These are phyloP conservation scores for Dasypogon diadema DNA, from an alignment of 2,888 invertebrate genomes.

Conservation along the genomic window DNA sequence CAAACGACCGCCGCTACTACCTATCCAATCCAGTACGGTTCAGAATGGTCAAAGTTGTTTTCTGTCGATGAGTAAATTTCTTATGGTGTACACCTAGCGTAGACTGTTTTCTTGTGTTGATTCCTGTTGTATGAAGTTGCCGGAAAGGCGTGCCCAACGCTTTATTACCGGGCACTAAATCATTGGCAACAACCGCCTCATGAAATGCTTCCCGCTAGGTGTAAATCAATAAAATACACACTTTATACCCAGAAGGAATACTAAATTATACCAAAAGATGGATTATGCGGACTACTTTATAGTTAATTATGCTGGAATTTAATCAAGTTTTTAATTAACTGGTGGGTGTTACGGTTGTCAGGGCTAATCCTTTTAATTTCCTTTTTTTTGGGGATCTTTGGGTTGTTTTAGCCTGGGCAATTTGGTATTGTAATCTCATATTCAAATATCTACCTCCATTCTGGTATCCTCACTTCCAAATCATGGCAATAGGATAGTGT, in stretches of 20 bases:
- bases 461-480: too few species aligned
- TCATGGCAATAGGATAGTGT: too few species aligned
- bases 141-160: slow-evolving; percentile 26
- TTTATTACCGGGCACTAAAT: slow-evolving; percentile 45
- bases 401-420: too few species aligned
- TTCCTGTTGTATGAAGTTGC: slow-evolving; percentile 5
- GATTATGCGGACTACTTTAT: slow-evolving; percentile 25
- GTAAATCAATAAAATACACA: slow-evolving; percentile 50
- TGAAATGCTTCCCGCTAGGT: slow-evolving; percentile 31
- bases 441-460: too few species aligned
- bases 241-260: slow-evolving; percentile 38
- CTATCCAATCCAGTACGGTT: neutral
- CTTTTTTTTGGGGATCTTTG: too few species aligned
- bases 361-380: too few species aligned
- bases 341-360: too few species aligned
- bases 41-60: slow-evolving; percentile 11
- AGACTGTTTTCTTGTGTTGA: slow-evolving; percentile 20
- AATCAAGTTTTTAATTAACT: neutral
- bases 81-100: slow-evolving; percentile 14
- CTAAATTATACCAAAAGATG: slow-evolving; percentile 21
- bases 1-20: too few species aligned
- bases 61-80: slow-evolving; percentile 5
- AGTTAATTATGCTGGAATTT: slow-evolving; percentile 27
- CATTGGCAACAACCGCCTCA: slow-evolving; percentile 24
- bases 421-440: too few species aligned